Evolutionary conservation across 2,797 vertebrate species (phyloP).

Genomic region (Microctenopoma stevenorrisi): DNA sequence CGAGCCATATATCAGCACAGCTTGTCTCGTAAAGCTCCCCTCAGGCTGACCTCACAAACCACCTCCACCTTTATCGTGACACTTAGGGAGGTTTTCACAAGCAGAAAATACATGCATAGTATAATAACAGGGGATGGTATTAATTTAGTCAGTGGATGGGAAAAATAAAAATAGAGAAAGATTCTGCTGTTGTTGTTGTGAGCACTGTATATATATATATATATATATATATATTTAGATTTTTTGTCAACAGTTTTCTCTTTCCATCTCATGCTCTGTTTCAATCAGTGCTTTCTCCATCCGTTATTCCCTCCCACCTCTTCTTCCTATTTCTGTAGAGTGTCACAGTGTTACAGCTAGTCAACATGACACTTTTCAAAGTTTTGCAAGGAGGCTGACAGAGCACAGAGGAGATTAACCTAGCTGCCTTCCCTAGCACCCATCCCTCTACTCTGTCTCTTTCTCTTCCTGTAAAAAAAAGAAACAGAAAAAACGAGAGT

Average conservation of each 20-base stretch:
- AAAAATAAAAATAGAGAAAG: conserved; percentile 32
- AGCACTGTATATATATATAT: conserved; percentile 51
- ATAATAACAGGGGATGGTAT: conserved; percentile 78
- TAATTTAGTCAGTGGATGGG: conserved; percentile 69
- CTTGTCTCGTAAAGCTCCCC: conserved; percentile 85
- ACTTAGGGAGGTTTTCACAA: conserved; percentile 79
- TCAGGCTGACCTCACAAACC: conserved; percentile 79
- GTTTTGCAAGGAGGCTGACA: conserved; percentile 77
- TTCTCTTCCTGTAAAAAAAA: conserved; percentile 38
- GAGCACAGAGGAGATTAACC: conserved; percentile 76
- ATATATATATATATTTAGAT: conserved; percentile 59
- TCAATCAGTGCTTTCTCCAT: conserved; percentile 53
- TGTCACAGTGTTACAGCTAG: conserved; percentile 73
- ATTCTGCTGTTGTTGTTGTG: conserved; percentile 40
- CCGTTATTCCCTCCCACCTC: conserved; percentile 46
- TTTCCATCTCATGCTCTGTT: conserved; percentile 55
- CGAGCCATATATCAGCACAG: conserved; percentile 82
- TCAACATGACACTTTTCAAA: conserved; percentile 80
- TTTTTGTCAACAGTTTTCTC: conserved; percentile 43
- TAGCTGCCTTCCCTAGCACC: conserved; percentile 71
- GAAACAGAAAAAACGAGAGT: background rate
- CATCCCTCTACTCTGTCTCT: conserved; percentile 58
- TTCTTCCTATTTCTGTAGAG: conserved; percentile 71
- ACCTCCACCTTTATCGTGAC: conserved; percentile 82
- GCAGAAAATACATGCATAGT: conserved; percentile 75